phyloP scores from a whole-genome alignment of 1,140 invertebrate species.

The Whitmania pigra region DNA sequence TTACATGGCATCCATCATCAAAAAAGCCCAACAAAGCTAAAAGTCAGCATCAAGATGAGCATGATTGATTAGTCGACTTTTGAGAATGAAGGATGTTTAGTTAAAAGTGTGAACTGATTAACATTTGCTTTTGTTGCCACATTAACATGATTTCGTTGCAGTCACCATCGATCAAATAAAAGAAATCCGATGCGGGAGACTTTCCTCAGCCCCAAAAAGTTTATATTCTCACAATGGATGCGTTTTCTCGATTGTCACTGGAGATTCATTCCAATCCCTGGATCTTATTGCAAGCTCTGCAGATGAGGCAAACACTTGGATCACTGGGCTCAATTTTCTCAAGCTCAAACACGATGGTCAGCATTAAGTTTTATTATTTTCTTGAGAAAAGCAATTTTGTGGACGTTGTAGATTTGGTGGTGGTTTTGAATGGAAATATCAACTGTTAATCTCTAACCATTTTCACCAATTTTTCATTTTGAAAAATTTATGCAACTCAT shows the following conservation, averaged over 20 bases:
- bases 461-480: too few species aligned
- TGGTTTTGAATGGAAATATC: neutral
- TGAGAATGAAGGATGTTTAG: too few species aligned
- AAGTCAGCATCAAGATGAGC: conserved; percentile 40
- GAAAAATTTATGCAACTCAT: too few species aligned
- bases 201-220: conserved; percentile 41
- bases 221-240: conserved; percentile 44
- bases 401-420: neutral
- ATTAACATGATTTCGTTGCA: conserved; percentile 33
- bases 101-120: too few species aligned
- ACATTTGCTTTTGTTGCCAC: neutral
- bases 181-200: conserved; percentile 50
- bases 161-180: conserved; percentile 49
- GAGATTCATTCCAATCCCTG: conserved; percentile 50
- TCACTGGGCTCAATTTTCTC: conserved; percentile 49
- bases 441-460: too few species aligned
- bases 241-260: conserved; percentile 54
- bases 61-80: neutral
- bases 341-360: conserved; percentile 19
- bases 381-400: too few species aligned
- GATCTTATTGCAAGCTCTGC: conserved; percentile 51
- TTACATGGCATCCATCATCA: conserved; percentile 53
- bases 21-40: conserved; percentile 54
- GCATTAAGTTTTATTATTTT: too few species aligned
- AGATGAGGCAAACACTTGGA: conserved; percentile 56